Base-by-base conservation (phyloP, 1,140 invertebrate genomes). In the Platyscapa corneri region DNA sequence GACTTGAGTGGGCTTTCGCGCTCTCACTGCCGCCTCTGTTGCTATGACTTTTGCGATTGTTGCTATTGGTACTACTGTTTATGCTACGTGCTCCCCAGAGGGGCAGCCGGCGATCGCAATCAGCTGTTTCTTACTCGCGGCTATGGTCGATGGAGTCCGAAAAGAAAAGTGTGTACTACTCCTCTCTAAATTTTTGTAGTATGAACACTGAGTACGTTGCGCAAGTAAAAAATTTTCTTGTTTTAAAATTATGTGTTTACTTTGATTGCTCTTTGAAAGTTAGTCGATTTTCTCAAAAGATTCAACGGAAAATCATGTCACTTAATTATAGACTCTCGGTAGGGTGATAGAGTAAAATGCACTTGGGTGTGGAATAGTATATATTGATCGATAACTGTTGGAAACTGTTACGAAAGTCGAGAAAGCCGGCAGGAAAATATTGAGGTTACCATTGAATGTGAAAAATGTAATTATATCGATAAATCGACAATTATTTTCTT, bases 111-210 rank as follows among this genome's bases (percentile, higher is more conserved):
- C 37, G 78, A 80, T 80, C 60, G 37, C 37, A 53, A 42, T 80
- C 56, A 67, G 34, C 78, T 80, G 78, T 80, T 80, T 42, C 75
- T 23, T 27, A 42, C 37, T 42, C 23, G 23, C 23, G 70, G 23
- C 0, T 67, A 67, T 39, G 20, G 23, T 39, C 67, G 12, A 6
- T 34, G 39, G 8, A 42, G 37, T 7, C 37, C 39, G 27, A 74
- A 74, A 42, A n/a, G n/a, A 42, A 74, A 74, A 74, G 39, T 32
- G 23, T n/a, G 27, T 20, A 20, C 6, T 70, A 42, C 34, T 37
- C 49, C 49, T 53, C 39, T 49, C 49, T 30, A 60, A 78, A 78
- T 23, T 39, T 37, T 37, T 42, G 1, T 42, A 37, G 16, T 23
- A 23, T 37, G 34, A 32, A 32, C 34, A 12, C 5, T 34, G 34